phyloP scores from a whole-genome alignment of 1,140 invertebrate genomes.

The Cydia splendana region DNA sequence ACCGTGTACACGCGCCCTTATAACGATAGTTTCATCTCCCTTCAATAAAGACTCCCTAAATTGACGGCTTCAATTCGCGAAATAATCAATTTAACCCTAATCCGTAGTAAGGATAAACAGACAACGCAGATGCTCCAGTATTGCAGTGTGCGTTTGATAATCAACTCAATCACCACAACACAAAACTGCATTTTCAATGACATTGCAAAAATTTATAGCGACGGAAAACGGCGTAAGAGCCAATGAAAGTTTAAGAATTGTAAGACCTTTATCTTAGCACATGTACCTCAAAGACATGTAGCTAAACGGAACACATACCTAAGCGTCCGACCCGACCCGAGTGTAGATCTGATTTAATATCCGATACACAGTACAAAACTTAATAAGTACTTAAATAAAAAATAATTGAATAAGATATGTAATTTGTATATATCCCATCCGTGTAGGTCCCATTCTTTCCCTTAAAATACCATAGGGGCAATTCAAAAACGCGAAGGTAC shows the following conservation, averaged over 20 bases:
- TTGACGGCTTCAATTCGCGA: slow-evolving; percentile 8
- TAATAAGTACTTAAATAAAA: too few species aligned
- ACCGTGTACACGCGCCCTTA: too few species aligned
- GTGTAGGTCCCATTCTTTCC: too few species aligned
- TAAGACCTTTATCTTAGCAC: not conserved
- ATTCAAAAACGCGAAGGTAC: too few species aligned
- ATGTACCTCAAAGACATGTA: not conserved
- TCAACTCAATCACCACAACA: not conserved
- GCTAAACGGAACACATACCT: too few species aligned
- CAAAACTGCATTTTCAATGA: slow-evolving; percentile 4
- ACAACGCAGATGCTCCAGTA: not conserved
- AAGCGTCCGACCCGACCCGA: too few species aligned
- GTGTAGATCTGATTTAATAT: too few species aligned
- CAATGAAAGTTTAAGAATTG: not conserved
- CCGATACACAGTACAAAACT: too few species aligned
- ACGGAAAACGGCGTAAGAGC: not conserved
- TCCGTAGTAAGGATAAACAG: not conserved
- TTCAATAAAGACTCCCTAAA: not conserved
- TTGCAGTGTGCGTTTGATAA: not conserved
- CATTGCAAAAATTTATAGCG: not conserved
- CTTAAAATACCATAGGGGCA: too few species aligned
- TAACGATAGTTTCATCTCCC: not conserved
- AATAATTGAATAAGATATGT: too few species aligned
- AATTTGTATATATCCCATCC: too few species aligned
- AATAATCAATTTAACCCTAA: slow-evolving; percentile 23